Evolutionary conservation across 2,113 vertebrate species (phyloP), one percentile per base, ranked within the genome.

Genomic region (Leuciscus idus): DNA sequence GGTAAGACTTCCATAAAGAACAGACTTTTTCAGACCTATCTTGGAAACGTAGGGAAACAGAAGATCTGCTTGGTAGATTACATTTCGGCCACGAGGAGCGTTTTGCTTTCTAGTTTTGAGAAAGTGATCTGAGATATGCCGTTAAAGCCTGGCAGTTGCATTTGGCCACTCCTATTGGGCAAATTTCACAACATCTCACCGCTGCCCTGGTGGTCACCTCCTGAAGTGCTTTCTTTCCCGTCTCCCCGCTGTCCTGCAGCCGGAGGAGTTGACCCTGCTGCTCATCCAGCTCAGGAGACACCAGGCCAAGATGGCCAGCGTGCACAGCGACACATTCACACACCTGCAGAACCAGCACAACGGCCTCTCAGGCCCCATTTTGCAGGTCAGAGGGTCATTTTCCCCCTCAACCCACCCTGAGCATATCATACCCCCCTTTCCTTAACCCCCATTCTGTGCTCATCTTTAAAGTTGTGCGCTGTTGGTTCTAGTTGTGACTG

Each of bases 221-320:
- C 86, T 95, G 89, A 93, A 92, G 91, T 90, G 90, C 91, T 88
- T 89, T 92, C 88, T 94, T 89, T 94, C 76, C 91, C 85, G 86
- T 96, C 92, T 90, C 88, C 90, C 88, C 96, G 91, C 95, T 92
- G 93, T 94, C 92, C 95, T 94, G 89, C 97, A 99, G 98, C 97
- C 96, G 84, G 97, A 98, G 96, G 97, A 99, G 96, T 95, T 99
- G 95, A 98, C 97, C 84, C 95, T 98, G 95, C 97, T 99, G 94
- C 97, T 99, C 94, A 95, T 97, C 95, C 97, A 96, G 94, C 97
- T 99, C 93, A 96, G 97, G 96, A 96, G 96, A 94, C 98, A 98
- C 94, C 98, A 97, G 96, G 97, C 97, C 95, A 96, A 97, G 96
- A 94, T 98, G 96, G 97, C 96, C 92, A 96, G 94, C 91, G 96